Evolutionary conservation across 2,888 invertebrate genomes (phyloP), one percentile per base, ranked within the genome.

Genomic region (Drosophila picticornis): DNA sequence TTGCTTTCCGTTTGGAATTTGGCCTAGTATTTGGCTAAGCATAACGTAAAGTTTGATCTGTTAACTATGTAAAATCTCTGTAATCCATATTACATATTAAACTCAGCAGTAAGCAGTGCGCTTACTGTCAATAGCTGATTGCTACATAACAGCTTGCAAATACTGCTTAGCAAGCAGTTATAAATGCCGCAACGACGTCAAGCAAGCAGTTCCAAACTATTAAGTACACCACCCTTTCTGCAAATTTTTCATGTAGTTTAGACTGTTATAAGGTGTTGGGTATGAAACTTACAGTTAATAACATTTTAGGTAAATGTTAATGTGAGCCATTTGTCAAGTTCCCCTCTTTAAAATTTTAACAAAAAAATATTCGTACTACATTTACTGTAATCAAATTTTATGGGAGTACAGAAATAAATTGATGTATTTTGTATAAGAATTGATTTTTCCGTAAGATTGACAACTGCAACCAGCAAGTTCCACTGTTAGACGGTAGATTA

Each of bases 91-190:
- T 19, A 2, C n/a, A n/a, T n/a, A n/a, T n/a, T 4, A 22, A 13
- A 16, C 4, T 40, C 0, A 32, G 31, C 4, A 11, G 9, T 16
- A 25, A 16, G 25, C 46, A 46, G 25, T 13, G 1, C 16, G 66
- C 19, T 5, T 36, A 27, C 56, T 51, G 16, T 38, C 51, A 57
- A 36, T 6, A 29, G 50, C 55, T 68, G 13, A 11, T 1, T 61
- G 70, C 50, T 32, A 60, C 19, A 25, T 0, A 27, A 31, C 52
- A 32, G 38, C 48, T 53, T 68, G 4, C 4, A 13, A 1, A 4
- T 16, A 9, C 29, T 29, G 29, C 29, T 29, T 16, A 22, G 0
- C 22, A 43, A 57, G 43, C 27, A 32, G 40, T 57, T 13, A 0
- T 10, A 1, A 3, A 2, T 46, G 22, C 7, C 2, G 1, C 1